These are phyloP conservation scores for Lycocerus yunnanus DNA, from an alignment of 2,888 invertebrate species.

Conservation along the genomic window DNA sequence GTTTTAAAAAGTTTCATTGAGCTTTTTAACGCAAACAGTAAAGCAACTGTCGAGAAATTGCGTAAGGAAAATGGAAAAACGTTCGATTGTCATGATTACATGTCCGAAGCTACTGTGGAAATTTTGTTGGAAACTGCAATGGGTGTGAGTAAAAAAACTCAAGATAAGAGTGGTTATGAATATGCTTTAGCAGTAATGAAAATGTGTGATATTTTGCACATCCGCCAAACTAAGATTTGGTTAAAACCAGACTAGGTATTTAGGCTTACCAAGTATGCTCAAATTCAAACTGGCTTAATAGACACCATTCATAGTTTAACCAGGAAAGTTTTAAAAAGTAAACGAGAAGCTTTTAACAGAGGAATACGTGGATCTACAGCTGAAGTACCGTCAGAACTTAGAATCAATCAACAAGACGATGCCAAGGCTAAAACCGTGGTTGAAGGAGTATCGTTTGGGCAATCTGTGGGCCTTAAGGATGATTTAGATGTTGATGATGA, in stretches of 20 bases:
- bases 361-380: conserved; percentile 55
- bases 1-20: conserved; percentile 86
- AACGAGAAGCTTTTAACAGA: conserved; percentile 65
- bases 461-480: conserved; percentile 64
- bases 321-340: conserved; percentile 69
- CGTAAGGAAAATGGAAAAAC: conserved; percentile 71
- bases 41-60: conserved; percentile 73
- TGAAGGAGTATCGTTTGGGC: conserved; percentile 68
- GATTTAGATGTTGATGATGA: conserved; percentile 84
- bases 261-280: conserved; percentile 74
- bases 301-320: conserved; percentile 80
- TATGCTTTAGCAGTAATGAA: conserved; percentile 90
- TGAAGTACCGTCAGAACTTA: conserved; percentile 48
- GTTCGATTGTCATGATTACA: conserved; percentile 82
- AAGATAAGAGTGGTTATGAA: conserved; percentile 80
- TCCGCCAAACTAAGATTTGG: conserved; percentile 81
- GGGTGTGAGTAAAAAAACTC: conserved; percentile 84
- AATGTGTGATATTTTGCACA: conserved; percentile 84
- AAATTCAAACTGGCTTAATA: conserved; percentile 72
- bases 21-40: conserved; percentile 82
- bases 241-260: conserved; percentile 78
- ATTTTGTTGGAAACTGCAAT: conserved; percentile 82
- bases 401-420: conserved; percentile 46
- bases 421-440: conserved; percentile 57
- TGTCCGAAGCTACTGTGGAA: conserved; percentile 85